phyloP scores from a whole-genome alignment of 2,888 invertebrate genomes.

The Nineta flava region DNA sequence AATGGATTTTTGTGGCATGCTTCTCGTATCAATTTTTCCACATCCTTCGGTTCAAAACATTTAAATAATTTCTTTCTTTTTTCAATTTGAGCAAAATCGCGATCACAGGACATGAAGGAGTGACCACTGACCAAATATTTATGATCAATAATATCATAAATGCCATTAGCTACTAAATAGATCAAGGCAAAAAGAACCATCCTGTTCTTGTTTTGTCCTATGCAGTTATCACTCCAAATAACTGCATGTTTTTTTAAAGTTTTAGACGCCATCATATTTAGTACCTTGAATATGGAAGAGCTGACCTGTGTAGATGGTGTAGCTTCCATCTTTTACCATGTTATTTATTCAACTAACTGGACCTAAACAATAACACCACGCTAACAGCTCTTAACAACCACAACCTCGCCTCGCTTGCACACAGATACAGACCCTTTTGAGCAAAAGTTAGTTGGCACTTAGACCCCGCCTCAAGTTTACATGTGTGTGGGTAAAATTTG shows the following conservation, averaged over 20 bases:
- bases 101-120: conserved; percentile 7
- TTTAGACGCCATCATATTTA: not conserved
- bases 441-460: too few relatives aligned
- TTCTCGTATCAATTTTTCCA: conserved; percentile 11
- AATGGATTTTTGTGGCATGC: conserved; percentile 10
- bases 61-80: conserved; percentile 7
- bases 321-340: too few relatives aligned
- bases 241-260: not conserved
- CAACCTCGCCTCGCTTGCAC: too few relatives aligned
- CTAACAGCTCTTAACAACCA: too few relatives aligned
- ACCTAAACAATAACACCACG: too few relatives aligned
- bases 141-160: conserved; percentile 4
- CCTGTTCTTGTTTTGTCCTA: not conserved
- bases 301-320: too few relatives aligned
- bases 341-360: too few relatives aligned
- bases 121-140: conserved; percentile 7
- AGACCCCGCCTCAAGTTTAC: not conserved
- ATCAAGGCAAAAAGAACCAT: not conserved
- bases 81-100: conserved; percentile 8
- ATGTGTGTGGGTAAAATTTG: not conserved
- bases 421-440: too few relatives aligned
- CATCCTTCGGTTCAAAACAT: conserved; percentile 8
- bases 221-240: not conserved
- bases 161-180: not conserved
- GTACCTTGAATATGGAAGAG: not conserved